Conservation (phyloP, 2,797 vertebrate genomes). For the Sebastes nivosus region DNA sequence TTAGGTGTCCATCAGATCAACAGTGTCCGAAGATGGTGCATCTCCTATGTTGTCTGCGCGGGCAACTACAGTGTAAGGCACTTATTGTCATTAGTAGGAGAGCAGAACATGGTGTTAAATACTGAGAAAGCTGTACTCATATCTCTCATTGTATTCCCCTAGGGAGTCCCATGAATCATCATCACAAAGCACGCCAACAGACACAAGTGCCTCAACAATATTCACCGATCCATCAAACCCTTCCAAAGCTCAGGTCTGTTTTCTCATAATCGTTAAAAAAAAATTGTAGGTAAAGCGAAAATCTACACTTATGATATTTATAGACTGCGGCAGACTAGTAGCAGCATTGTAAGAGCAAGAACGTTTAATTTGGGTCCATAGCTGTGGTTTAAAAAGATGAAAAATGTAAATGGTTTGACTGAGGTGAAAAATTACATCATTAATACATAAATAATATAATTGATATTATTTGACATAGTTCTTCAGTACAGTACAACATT, state of each 20-base stretch:
- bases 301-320: not conserved
- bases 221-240: slow-evolving; percentile 13
- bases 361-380: not conserved
- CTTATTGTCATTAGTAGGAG: not conserved
- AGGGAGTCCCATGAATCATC: slow-evolving; percentile 3
- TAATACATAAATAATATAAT: not conserved
- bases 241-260: slow-evolving; percentile 17
- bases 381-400: not conserved
- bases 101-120: not conserved
- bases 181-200: not conserved
- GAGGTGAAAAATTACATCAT: not conserved
- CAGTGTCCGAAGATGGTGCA: not conserved
- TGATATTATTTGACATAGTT: not conserved
- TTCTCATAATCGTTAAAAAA: not conserved
- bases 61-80: slow-evolving; percentile 13
- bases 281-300: not conserved
- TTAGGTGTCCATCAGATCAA: slow-evolving; percentile 31
- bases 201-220: not conserved
- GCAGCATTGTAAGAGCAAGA: not conserved
- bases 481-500: not conserved
- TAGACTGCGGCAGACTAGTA: not conserved
- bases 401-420: not conserved
- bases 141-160: not conserved
- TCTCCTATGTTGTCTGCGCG: not conserved
- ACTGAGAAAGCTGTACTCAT: not conserved